These are phyloP conservation scores for Xestia c-nigrum DNA, from an alignment of 2,888 invertebrate genomes.

Conservation along the genomic window DNA sequence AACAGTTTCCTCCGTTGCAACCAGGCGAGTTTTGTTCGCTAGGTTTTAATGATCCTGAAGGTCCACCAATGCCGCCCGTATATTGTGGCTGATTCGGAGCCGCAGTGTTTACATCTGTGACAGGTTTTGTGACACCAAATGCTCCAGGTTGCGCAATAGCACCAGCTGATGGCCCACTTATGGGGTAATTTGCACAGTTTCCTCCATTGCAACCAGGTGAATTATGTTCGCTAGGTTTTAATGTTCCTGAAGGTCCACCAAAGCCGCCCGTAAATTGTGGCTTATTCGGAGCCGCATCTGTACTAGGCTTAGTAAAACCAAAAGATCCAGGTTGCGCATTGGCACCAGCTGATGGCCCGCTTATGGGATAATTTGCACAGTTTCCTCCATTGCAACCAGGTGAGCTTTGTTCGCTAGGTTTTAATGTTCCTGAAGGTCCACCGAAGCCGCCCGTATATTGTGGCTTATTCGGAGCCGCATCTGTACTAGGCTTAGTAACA, in stretches of 20 bases:
- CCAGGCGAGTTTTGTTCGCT: conserved; percentile 41
- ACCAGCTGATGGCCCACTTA: not conserved
- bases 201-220: conserved; percentile 41
- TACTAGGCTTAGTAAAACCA: not conserved
- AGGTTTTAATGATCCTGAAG: conserved; percentile 33
- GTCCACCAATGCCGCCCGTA: conserved; percentile 29
- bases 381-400: conserved; percentile 33
- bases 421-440: conserved; percentile 31
- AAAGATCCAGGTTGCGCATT: conserved; percentile 19
- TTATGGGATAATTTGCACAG: conserved; percentile 7
- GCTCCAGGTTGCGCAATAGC: conserved; percentile 26
- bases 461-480: conserved; percentile 4
- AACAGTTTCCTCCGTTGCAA: conserved; percentile 51
- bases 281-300: not conserved
- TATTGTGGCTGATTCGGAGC: conserved; percentile 24
- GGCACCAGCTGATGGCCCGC: conserved; percentile 1
- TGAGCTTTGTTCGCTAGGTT: conserved; percentile 44
- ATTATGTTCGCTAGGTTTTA: conserved; percentile 47
- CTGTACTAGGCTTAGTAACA: conserved; percentile 16
- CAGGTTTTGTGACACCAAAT: conserved; percentile 31
- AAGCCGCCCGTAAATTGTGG: conserved; percentile 12
- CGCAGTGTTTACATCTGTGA: not conserved
- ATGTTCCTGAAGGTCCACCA: conserved; percentile 27
- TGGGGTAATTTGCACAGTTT: conserved; percentile 35
- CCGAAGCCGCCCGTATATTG: conserved; percentile 33